phyloP scores from a whole-genome alignment of 1,140 invertebrate species.

The Drosophila funebris region DNA sequence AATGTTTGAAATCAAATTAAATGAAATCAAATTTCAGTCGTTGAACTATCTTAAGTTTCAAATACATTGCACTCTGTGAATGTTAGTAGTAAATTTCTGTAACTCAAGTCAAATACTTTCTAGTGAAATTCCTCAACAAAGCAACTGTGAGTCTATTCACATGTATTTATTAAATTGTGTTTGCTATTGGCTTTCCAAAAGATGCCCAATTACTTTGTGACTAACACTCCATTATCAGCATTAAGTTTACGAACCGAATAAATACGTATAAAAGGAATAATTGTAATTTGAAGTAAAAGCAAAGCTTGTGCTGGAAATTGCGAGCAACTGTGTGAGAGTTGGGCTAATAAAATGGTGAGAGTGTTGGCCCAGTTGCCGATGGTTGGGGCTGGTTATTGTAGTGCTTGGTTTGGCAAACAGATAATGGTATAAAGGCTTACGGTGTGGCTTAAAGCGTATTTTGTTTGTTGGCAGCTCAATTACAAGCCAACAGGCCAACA shows the following conservation, averaged over 20 bases:
- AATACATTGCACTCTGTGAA: too few relatives aligned
- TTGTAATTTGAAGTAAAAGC: conserved; percentile 3
- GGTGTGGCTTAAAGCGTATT: conserved; percentile 11
- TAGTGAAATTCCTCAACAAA: too few relatives aligned
- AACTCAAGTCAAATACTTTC: too few relatives aligned
- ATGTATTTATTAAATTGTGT: background rate
- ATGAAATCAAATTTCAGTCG: too few relatives aligned
- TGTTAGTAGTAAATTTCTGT: too few relatives aligned
- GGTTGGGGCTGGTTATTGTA: background rate
- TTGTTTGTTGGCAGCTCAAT: conserved; percentile 41
- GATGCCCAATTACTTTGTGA: background rate
- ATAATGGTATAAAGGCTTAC: conserved; percentile 15
- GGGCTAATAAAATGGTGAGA: background rate
- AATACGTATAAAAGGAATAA: conserved; percentile 3
- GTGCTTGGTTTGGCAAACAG: background rate
- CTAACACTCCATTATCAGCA: background rate
- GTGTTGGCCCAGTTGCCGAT: background rate
- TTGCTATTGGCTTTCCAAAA: background rate
- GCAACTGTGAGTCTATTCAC: too few relatives aligned
- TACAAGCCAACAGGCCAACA: conserved; percentile 12
- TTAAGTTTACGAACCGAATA: background rate
- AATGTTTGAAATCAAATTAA: too few relatives aligned
- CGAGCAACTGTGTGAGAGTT: background rate
- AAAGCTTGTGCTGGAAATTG: too few relatives aligned
- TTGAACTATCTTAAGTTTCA: too few relatives aligned